phyloP scores from a whole-genome alignment of 2,113 vertebrate genomes.

The Physeter macrocephalus region DNA sequence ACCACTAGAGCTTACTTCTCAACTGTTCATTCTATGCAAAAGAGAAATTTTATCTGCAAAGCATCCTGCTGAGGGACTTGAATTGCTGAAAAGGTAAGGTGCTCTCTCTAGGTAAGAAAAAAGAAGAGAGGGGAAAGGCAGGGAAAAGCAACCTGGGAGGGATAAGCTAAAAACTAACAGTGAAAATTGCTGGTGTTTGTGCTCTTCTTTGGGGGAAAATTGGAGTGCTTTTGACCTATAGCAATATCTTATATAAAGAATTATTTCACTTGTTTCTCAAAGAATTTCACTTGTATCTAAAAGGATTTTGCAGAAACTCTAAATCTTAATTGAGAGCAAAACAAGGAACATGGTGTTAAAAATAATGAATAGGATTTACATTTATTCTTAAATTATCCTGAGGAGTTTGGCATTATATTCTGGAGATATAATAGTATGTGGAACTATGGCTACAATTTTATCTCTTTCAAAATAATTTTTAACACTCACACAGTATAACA shows the following conservation, averaged over 20 bases:
- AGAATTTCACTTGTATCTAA: neutral
- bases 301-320: neutral
- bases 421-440: neutral
- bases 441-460: neutral
- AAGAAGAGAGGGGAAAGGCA: neutral
- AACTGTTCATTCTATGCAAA: neutral
- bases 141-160: neutral
- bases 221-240: neutral
- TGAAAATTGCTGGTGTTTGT: neutral
- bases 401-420: neutral
- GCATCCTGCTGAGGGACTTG: neutral
- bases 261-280: neutral
- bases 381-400: neutral
- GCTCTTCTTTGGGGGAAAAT: neutral
- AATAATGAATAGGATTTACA: neutral
- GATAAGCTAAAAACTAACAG: neutral
- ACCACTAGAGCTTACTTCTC: neutral
- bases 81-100: slow-evolving; percentile 11
- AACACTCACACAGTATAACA: neutral
- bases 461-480: neutral
- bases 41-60: slow-evolving; percentile 31
- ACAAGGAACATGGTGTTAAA: neutral
- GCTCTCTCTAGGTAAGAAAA: neutral
- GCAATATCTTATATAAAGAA: neutral
- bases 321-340: slow-evolving; percentile 1